Base-by-base conservation (phyloP, 2,113 vertebrate genomes). In the Dunckerocampus dactyliophorus region DNA sequence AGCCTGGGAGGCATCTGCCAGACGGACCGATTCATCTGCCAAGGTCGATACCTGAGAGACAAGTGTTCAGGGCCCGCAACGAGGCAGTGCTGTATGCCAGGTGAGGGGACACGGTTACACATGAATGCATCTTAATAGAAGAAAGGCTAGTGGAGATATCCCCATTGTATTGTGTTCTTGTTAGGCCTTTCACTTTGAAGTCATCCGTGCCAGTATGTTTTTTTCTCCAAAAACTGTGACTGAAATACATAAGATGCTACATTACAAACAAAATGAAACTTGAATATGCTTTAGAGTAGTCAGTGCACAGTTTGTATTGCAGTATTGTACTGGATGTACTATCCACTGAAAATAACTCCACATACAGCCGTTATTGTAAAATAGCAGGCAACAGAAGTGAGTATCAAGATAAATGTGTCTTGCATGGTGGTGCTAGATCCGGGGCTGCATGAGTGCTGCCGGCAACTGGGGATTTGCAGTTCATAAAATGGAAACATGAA, bases 1-100 rank as follows among this genome's bases (percentile, higher is more conserved):
- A 71, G 58, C 51, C 46, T 83, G 10, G 80, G 79, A 43, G 79
- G 82, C 37, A 77, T 88, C 67, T 89, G 82, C 69, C 85, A 85
- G 47, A 28, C 55, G 0, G 31, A 42, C 7, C 64, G 49, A 13
- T 77, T 62, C 50, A 12, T 86, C 51, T 89, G 86, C 72, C 76
- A 61, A 24, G 82, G 85, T 16, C 67, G 53, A 31, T 85, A 85
- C 78, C 68, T 85, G 17, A 71, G 65, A 47, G 69, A 83, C 59
- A 82, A 73, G 59, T 83, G 85, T 51, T 59, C 67, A 0, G 67
- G 69, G 46, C 15, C 45, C 24, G 67, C 51, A 34, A 67, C 8
- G 0, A 8, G 42, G 8, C 69, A 76, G 45, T 88, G 89, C 62
- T 89, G 86, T 56, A 21, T 71, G 48, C 73, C 72, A 82, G 86